phyloP scores from a whole-genome alignment of 2,113 vertebrate species.

The Cnemophilus loriae region DNA sequence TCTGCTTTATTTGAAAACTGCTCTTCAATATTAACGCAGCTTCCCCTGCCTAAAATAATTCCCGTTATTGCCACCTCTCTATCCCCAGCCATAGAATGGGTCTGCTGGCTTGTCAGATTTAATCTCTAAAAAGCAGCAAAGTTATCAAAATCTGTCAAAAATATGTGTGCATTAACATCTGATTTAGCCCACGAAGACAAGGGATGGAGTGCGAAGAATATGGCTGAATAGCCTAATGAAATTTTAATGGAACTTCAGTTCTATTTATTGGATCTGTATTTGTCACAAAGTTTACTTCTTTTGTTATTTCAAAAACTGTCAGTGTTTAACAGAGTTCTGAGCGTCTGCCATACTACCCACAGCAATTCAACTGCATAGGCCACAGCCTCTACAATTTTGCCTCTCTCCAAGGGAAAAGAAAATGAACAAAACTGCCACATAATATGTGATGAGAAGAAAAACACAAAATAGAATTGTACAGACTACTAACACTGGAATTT shows the following conservation, averaged over 20 bases:
- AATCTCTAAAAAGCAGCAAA: not conserved
- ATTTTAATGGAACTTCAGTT: conserved; percentile 29
- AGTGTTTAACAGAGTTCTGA: not conserved
- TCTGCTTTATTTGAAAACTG: conserved; percentile 19
- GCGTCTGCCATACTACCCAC: not conserved
- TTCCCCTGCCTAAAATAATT: conserved; percentile 21
- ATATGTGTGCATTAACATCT: conserved; percentile 19
- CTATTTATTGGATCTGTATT: not conserved
- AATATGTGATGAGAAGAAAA: not conserved
- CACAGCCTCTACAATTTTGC: not conserved
- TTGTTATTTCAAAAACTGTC: not conserved
- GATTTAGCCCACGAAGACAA: not conserved
- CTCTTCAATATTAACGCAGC: not conserved
- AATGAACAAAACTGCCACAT: not conserved
- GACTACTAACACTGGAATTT: not conserved
- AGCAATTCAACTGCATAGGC: not conserved
- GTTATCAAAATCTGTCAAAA: conserved; percentile 20
- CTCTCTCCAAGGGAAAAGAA: not conserved
- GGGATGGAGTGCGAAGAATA: not conserved
- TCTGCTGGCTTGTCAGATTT: conserved; percentile 1
- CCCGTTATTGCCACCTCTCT: conserved; percentile 5
- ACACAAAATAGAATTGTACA: not conserved
- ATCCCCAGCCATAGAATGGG: not conserved
- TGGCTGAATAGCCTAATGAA: not conserved
- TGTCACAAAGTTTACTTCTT: not conserved